These are phyloP conservation scores for Melanotaenia trifasciata DNA, from an alignment of 2,797 vertebrate genomes.

Conservation along the genomic window DNA sequence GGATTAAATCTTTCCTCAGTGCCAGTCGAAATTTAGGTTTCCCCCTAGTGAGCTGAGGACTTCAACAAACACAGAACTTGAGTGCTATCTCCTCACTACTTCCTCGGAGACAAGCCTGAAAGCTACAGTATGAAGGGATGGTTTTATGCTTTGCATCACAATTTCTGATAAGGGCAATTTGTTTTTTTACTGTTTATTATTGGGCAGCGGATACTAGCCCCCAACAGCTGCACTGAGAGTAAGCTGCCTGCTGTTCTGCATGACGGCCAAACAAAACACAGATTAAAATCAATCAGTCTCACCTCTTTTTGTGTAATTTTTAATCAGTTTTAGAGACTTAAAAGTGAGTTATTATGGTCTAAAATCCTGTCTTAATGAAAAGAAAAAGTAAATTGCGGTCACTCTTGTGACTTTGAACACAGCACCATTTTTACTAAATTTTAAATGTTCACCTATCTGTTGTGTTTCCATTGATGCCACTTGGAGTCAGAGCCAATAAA, in stretches of 20 bases:
- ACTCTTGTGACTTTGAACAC: background rate
- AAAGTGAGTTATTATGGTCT: background rate
- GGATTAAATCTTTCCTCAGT: background rate
- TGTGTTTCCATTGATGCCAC: background rate
- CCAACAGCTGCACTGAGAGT: background rate
- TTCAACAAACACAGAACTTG: background rate
- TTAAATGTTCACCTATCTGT: background rate
- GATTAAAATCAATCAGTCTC: background rate
- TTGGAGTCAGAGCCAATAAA: background rate
- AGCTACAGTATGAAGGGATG: background rate
- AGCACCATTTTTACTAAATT: background rate
- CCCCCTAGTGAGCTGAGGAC: background rate
- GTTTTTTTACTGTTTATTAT: background rate
- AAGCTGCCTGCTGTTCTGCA: background rate
- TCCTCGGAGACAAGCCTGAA: background rate
- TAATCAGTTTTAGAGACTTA: background rate
- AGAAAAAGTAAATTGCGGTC: background rate
- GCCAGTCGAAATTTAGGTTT: background rate
- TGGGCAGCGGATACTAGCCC: background rate
- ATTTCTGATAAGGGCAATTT: background rate
- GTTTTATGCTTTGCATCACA: background rate
- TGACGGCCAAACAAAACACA: background rate
- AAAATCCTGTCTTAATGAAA: background rate
- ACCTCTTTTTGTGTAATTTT: background rate
- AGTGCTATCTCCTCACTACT: background rate